phyloP scores from a whole-genome alignment of 2,888 invertebrate species.

The Monoplex corrugatus region DNA sequence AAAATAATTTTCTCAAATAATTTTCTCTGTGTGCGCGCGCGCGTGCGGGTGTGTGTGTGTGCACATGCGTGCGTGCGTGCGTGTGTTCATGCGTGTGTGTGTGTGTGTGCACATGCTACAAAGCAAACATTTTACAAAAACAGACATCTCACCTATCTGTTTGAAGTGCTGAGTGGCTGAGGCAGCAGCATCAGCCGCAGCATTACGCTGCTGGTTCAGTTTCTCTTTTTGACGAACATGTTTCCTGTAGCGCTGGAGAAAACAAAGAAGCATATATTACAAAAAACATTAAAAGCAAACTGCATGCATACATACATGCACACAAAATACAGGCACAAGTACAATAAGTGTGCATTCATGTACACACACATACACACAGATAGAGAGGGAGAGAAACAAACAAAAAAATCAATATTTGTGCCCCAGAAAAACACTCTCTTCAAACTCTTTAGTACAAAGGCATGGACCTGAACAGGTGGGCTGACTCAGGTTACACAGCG shows the following conservation, averaged over 20 bases:
- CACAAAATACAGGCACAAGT: background rate
- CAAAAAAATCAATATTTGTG: background rate
- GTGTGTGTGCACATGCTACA: background rate
- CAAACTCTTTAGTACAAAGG: too few relatives aligned
- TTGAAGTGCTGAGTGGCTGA: constrained; percentile 82
- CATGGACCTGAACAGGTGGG: too few relatives aligned
- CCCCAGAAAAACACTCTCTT: too few relatives aligned
- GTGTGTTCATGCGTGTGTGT: background rate
- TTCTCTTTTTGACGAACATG: constrained; percentile 82
- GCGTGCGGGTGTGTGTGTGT: background rate
- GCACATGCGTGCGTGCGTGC: too few relatives aligned
- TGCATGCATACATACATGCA: background rate
- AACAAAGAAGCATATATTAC: background rate
- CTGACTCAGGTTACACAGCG: too few relatives aligned
- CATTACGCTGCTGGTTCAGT: constrained; percentile 71
- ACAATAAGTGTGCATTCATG: background rate
- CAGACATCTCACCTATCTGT: constrained; percentile 78
- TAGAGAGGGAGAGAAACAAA: background rate
- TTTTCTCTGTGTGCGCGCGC: too few relatives aligned
- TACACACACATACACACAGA: background rate
- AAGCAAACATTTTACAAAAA: background rate
- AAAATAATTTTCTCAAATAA: too few relatives aligned
- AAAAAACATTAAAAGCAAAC: too few relatives aligned
- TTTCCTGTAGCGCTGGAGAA: constrained; percentile 83
- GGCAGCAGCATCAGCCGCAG: constrained; percentile 68